Conservation (phyloP, 2,113 vertebrate genomes). For the Heliornis fulica region DNA sequence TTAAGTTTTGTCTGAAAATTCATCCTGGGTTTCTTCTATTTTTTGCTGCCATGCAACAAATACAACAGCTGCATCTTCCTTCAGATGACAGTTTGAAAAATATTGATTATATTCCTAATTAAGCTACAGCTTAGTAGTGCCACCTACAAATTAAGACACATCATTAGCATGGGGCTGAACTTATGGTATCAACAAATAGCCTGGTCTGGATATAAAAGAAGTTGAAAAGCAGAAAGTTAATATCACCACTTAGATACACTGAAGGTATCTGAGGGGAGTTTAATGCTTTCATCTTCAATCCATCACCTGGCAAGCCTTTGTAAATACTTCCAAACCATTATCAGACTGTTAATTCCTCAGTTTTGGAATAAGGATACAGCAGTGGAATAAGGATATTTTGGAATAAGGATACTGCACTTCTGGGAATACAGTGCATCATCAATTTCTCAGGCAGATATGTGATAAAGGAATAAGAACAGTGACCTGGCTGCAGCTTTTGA, state of each 20-base stretch:
- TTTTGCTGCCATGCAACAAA: not conserved
- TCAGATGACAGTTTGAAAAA: not conserved
- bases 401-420: no score
- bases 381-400: no score
- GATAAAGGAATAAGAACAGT: not conserved
- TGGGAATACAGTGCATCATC: not conserved
- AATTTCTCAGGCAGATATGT: not conserved
- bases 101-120: not conserved
- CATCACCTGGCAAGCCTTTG: not conserved
- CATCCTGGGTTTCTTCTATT: not conserved
- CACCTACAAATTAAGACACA: not conserved
- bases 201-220: not conserved
- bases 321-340: conserved; percentile 5
- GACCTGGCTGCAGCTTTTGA: conserved; percentile 83
- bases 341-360: not conserved
- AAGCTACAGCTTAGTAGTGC: not conserved
- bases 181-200: not conserved
- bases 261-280: not conserved
- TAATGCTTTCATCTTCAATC: not conserved
- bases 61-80: not conserved
- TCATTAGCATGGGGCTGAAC: not conserved
- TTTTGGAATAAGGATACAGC: not conserved
- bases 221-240: not conserved
- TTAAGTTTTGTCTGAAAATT: not conserved
- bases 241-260: not conserved